These are phyloP conservation scores for Rousettus leschenaultii DNA, from an alignment of 2,113 vertebrate species.

Conservation along the genomic window DNA sequence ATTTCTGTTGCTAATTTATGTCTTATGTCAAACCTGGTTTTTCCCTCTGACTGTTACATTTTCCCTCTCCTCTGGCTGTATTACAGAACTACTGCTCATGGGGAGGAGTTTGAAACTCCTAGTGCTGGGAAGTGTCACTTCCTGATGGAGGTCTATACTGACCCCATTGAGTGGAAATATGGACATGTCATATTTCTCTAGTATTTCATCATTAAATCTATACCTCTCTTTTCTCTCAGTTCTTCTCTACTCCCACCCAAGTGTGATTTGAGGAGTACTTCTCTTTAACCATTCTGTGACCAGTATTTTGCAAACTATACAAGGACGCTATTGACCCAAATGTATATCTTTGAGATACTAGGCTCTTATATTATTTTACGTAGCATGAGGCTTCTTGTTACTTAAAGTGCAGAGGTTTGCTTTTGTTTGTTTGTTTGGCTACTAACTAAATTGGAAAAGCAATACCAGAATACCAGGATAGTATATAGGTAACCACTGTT, in stretches of 20 bases:
- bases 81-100: not conserved
- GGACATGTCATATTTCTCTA: not conserved
- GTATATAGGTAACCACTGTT: not conserved
- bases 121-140: not conserved
- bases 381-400: not conserved
- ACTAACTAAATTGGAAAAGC: slow-evolving; percentile 3
- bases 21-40: not conserved
- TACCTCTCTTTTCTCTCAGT: not conserved
- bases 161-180: not conserved
- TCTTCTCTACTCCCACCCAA: not conserved
- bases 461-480: not conserved
- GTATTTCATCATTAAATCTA: not conserved
- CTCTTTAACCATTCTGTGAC: not conserved
- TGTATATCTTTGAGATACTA: not conserved
- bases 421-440: slow-evolving; percentile 35
- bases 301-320: not conserved
- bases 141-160: not conserved
- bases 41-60: not conserved
- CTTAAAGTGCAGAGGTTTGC: not conserved
- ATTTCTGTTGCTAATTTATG: not conserved
- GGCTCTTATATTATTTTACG: not conserved
- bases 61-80: not conserved
- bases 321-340: not conserved
- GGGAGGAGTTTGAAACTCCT: not conserved
- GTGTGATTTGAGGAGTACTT: not conserved